phyloP scores from a whole-genome alignment of 2,113 vertebrate genomes.

The Talpa occidentalis region DNA sequence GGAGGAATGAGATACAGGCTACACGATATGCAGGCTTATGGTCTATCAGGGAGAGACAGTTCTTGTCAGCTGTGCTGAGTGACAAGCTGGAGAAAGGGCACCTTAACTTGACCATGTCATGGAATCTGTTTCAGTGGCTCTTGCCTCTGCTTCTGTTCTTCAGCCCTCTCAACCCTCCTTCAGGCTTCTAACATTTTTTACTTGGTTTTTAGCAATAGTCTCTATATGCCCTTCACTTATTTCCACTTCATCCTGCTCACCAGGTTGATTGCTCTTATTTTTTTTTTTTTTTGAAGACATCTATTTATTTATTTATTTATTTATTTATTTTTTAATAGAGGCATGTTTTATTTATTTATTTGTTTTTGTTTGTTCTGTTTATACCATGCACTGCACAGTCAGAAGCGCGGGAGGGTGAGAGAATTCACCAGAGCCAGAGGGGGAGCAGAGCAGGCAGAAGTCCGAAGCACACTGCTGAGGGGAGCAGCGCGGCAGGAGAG shows the following conservation, averaged over 20 bases:
- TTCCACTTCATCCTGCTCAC: not conserved
- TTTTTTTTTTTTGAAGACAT: too few relatives aligned
- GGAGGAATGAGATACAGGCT: not conserved
- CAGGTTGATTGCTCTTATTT: not conserved
- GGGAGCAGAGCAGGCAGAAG: too few relatives aligned
- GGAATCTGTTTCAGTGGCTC: not conserved
- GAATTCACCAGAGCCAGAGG: too few relatives aligned
- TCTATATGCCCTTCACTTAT: not conserved
- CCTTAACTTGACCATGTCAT: not conserved
- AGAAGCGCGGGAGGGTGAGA: too few relatives aligned
- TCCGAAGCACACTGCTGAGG: too few relatives aligned
- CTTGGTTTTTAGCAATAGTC: not conserved
- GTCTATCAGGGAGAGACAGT: not conserved
- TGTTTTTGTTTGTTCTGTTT: too few relatives aligned
- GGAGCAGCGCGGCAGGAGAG: too few relatives aligned
- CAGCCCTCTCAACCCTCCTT: not conserved
- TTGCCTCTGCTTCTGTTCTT: not conserved
- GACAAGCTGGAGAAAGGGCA: not conserved
- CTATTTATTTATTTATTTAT: too few relatives aligned
- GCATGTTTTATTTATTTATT: too few relatives aligned
- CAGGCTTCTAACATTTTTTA: not conserved
- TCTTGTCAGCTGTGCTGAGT: too few relatives aligned
- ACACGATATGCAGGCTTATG: not conserved
- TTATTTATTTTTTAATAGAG: too few relatives aligned
- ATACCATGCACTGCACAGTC: too few relatives aligned